These are phyloP conservation scores for Anas platyrhynchos DNA, from an alignment of 2,113 vertebrate species.

Conservation along the genomic window DNA sequence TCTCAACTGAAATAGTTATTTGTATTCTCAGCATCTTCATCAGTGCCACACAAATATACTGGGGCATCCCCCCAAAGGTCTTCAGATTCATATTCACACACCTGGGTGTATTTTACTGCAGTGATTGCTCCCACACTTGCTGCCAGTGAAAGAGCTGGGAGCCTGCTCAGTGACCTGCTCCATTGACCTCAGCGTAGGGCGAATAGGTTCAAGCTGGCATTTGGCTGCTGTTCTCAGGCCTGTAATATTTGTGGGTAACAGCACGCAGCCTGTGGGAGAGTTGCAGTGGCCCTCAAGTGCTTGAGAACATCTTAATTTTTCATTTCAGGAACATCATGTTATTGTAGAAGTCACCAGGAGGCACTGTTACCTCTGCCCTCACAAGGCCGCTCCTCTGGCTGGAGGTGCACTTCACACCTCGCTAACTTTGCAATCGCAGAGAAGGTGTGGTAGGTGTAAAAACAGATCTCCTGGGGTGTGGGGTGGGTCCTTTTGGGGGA, in stretches of 20 bases:
- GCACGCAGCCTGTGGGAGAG: not conserved
- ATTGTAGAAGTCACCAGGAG: not conserved
- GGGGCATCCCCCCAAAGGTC: not conserved
- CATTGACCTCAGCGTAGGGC: not conserved
- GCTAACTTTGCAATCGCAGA: not conserved
- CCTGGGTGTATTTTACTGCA: not conserved
- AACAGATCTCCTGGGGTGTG: not conserved
- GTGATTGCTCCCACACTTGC: not conserved
- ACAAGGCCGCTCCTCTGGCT: not conserved
- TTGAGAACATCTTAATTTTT: rapidly evolving
- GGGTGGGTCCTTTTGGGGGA: not conserved
- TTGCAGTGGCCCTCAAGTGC: not conserved
- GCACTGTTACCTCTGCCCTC: not conserved
- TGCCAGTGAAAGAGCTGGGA: rapidly evolving
- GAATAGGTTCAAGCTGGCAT: not conserved
- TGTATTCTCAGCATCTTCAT: not conserved
- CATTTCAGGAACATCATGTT: not conserved
- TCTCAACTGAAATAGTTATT: not conserved
- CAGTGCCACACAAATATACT: not conserved
- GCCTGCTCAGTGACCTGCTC: rapidly evolving
- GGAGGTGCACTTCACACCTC: rapidly evolving
- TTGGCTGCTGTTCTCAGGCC: not conserved
- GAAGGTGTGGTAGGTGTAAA: not conserved
- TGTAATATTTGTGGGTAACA: not conserved
- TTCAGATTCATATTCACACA: not conserved